A percentile compares a stretch with the other conserved stretches of the same genome.
Evolutionary conservation across 2,113 vertebrate genomes (phyloP).

Genomic region (Sorex fumeus): DNA sequence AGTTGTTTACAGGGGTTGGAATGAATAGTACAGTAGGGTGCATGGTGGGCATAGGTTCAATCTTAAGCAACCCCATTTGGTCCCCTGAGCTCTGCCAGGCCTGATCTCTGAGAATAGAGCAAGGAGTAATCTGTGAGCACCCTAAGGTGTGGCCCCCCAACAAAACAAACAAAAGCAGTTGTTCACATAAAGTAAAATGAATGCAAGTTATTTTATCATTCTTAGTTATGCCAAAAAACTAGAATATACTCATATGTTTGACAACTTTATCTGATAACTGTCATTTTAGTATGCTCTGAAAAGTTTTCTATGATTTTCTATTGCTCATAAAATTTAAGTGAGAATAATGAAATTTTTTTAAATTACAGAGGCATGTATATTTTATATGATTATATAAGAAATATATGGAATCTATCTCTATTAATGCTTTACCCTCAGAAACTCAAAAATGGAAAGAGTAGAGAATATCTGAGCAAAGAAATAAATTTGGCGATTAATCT

Average conservation of each 20-base stretch:
- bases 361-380: neutral
- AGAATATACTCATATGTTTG: neutral
- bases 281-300: conserved; percentile 37
- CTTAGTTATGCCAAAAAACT: neutral
- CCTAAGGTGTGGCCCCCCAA: no score
- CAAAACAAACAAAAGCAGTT: no score
- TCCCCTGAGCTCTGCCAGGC: no score
- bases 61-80: no score
- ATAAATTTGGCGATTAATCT: no score
- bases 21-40: neutral
- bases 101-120: no score
- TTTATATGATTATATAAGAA: neutral
- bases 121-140: no score
- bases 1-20: neutral
- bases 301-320: neutral
- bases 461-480: neutral
- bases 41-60: no score
- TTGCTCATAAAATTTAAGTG: neutral
- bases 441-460: neutral
- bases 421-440: neutral
- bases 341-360: neutral
- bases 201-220: no score
- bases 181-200: no score
- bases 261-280: neutral
- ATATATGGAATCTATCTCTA: neutral